These are phyloP conservation scores for Naja naja DNA, from an alignment of 2,113 vertebrate species.

Conservation along the genomic window DNA sequence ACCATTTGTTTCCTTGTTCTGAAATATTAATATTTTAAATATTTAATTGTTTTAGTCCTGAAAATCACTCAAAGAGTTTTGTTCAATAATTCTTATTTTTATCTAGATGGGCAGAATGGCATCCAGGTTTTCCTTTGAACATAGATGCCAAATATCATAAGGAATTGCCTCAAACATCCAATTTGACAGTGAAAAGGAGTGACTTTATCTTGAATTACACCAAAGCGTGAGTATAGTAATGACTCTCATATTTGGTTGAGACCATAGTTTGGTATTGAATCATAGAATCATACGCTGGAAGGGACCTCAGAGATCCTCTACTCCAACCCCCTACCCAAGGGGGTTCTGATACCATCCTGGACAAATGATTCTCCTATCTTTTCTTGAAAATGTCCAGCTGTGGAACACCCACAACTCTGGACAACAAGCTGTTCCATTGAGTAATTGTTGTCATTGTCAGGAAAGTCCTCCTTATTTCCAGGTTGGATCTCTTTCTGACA, in stretches of 20 bases:
- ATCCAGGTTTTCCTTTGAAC: slow-evolving; percentile 92
- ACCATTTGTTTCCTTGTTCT: neutral
- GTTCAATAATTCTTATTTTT: neutral
- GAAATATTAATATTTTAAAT: neutral
- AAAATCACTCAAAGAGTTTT: neutral
- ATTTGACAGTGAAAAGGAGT: slow-evolving; percentile 96
- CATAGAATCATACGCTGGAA: neutral
- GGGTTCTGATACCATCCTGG: neutral
- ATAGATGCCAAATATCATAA: slow-evolving; percentile 86
- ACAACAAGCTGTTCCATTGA: neutral
- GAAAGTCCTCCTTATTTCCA: neutral
- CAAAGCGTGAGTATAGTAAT: slow-evolving; percentile 85
- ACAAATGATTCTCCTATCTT: neutral
- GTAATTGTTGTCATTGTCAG: neutral
- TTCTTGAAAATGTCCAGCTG: neutral
- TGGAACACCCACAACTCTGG: neutral
- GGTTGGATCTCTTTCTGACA: neutral
- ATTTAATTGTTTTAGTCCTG: neutral
- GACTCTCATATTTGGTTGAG: neutral
- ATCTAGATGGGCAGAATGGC: slow-evolving; percentile 94
- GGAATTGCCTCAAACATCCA: slow-evolving; percentile 94
- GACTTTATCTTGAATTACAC: slow-evolving; percentile 96
- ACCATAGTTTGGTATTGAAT: neutral
- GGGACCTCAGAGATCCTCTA: neutral
- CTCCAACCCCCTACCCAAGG: neutral